A percentile compares a stretch with the other conserved stretches of the same genome.
These are phyloP conservation scores for Panulirus ornatus DNA, from an alignment of 1,140 invertebrate species.

Conservation along the genomic window DNA sequence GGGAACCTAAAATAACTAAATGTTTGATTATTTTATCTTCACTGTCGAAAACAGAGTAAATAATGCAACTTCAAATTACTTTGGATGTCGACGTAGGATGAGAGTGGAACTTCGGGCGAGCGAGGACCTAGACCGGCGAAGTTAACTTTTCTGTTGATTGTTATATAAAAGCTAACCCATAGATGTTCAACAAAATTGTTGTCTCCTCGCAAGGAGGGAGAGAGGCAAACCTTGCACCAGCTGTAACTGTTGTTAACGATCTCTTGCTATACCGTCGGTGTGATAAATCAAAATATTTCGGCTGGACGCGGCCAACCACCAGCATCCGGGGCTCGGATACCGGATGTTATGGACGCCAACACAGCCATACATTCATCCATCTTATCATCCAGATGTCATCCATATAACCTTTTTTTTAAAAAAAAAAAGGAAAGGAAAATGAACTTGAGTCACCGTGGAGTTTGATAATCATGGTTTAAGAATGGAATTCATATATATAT, in stretches of 20 bases:
- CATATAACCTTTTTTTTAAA: background rate
- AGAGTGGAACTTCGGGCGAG: background rate
- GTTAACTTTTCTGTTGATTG: background rate
- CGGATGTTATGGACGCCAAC: background rate
- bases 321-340: background rate
- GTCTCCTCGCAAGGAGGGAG: background rate
- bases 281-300: background rate
- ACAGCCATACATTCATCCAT: background rate
- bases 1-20: too few relatives aligned
- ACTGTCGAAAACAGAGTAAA: too few relatives aligned
- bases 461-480: background rate
- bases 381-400: slow-evolving; percentile 6
- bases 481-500: slow-evolving; percentile 2
- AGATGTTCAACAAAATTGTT: background rate
- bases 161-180: background rate
- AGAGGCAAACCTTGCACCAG: background rate
- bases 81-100: too few relatives aligned
- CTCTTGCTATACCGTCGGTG: background rate
- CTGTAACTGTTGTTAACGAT: background rate
- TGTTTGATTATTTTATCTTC: too few relatives aligned
- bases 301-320: background rate
- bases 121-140: background rate
- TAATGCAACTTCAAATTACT: too few relatives aligned
- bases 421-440: background rate
- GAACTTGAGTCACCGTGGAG: background rate